phyloP scores from a whole-genome alignment of 2,888 invertebrate species.

The Pristionchus maxplancki region DNA sequence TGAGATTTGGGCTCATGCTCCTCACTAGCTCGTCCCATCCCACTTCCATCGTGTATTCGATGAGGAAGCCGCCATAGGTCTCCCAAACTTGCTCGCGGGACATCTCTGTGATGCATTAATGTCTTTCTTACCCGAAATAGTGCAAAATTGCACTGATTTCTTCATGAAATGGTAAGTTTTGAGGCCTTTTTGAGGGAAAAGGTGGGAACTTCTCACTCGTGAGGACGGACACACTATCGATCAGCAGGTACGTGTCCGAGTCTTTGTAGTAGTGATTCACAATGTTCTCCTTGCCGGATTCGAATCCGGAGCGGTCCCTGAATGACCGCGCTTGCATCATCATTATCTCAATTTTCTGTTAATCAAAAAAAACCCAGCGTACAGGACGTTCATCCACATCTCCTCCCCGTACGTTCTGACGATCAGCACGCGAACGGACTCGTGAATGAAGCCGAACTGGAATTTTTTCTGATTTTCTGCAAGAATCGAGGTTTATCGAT shows the following conservation, averaged over 20 bases:
- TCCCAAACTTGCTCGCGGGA: conserved; percentile 76
- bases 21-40: conserved; percentile 76
- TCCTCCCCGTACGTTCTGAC: conserved; percentile 75
- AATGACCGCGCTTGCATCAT: no score
- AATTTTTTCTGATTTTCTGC: no score
- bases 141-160: no score
- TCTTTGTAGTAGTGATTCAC: conserved; percentile 76
- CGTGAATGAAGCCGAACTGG: conserved; percentile 77
- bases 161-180: neutral
- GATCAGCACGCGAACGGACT: conserved; percentile 73
- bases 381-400: conserved; percentile 73
- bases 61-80: conserved; percentile 74
- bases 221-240: conserved; percentile 72
- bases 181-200: no score
- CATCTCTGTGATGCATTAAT: conserved; percentile 62
- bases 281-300: conserved; percentile 76
- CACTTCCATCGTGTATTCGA: conserved; percentile 76
- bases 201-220: conserved; percentile 67
- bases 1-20: conserved; percentile 74
- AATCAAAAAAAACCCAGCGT: conserved; percentile 49
- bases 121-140: no score
- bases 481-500: neutral
- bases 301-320: conserved; percentile 71
- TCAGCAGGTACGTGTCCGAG: conserved; percentile 72
- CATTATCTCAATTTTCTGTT: no score